phyloP scores from a whole-genome alignment of 2,113 vertebrate genomes.

The Tetraodon nigroviridis region DNA sequence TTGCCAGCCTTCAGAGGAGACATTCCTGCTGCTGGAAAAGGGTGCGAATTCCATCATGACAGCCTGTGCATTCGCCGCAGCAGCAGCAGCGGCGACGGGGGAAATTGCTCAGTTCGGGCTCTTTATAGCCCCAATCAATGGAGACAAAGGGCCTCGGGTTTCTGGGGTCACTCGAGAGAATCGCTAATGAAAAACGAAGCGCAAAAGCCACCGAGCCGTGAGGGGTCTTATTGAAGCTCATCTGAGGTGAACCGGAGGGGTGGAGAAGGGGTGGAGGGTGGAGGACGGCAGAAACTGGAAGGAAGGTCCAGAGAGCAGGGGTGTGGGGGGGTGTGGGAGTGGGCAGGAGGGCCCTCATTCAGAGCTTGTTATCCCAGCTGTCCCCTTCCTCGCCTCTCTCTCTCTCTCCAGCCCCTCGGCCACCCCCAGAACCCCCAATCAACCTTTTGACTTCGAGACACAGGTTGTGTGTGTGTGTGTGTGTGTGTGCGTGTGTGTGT shows the following conservation, averaged over 20 bases:
- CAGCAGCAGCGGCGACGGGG: constrained; percentile 28
- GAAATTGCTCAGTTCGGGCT: constrained; percentile 17
- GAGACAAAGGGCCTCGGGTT: constrained; percentile 47
- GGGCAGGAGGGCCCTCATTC: constrained; percentile 60
- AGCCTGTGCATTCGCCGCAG: constrained; percentile 8
- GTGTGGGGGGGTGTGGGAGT: constrained; percentile 15
- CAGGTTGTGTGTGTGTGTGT: constrained; percentile 42
- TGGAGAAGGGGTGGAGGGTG: background rate
- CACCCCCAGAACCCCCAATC: constrained; percentile 82
- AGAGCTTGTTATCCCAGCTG: constrained; percentile 60
- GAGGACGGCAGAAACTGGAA: constrained; percentile 37
- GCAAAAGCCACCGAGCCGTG: constrained; percentile 60
- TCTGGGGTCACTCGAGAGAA: constrained; percentile 52
- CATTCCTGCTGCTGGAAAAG: constrained; percentile 23
- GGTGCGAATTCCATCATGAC: constrained; percentile 33
- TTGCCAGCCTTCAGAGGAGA: constrained; percentile 6
- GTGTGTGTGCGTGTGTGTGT: constrained; percentile 15
- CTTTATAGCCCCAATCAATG: constrained; percentile 45
- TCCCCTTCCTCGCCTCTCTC: constrained; percentile 74
- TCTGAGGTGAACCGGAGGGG: constrained; percentile 53
- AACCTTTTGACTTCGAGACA: constrained; percentile 77
- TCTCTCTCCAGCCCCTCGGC: constrained; percentile 79
- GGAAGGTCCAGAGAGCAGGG: constrained; percentile 15
- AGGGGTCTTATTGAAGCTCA: constrained; percentile 62
- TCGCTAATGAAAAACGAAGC: constrained; percentile 57